Evolutionary conservation across 2,888 invertebrate species (phyloP).

Genomic region (Drosophila lacicola): DNA sequence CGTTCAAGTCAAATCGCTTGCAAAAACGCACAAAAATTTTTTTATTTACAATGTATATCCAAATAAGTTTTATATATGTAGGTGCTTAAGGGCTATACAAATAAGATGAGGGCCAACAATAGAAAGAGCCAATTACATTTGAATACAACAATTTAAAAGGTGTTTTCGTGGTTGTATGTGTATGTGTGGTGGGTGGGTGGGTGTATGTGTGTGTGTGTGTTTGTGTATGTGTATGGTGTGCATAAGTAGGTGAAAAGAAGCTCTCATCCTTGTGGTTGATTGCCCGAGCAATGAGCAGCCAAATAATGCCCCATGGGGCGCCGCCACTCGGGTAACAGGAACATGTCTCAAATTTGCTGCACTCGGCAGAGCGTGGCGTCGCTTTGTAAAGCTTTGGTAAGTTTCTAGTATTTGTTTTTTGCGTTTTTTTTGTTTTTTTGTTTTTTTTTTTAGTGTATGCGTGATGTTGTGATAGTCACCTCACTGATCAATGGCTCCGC

Average conservation of each 20-base stretch:
- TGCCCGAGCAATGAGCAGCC: slow-evolving; percentile 34
- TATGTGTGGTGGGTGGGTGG: slow-evolving; percentile 5
- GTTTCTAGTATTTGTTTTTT: slow-evolving; percentile 36
- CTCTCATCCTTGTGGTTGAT: slow-evolving; percentile 51
- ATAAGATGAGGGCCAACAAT: slow-evolving; percentile 54
- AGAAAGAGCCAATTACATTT: slow-evolving; percentile 58
- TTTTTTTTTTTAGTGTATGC: slow-evolving; percentile 74
- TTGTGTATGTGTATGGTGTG: slow-evolving; percentile 36
- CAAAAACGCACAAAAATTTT: slow-evolving; percentile 56
- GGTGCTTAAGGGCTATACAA: slow-evolving; percentile 54
- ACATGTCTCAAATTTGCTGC: slow-evolving; percentile 23
- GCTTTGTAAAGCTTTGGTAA: slow-evolving; percentile 37
- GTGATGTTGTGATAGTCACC: slow-evolving; percentile 88
- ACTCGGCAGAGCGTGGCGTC: slow-evolving; percentile 20
- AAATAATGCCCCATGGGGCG: slow-evolving; percentile 22
- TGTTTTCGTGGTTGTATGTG: slow-evolving; percentile 19
- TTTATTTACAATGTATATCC: slow-evolving; percentile 68
- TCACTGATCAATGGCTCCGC: slow-evolving; percentile 94
- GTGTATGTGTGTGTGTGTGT: slow-evolving; percentile 15
- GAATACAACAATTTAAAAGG: slow-evolving; percentile 35
- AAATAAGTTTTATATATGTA: slow-evolving; percentile 38
- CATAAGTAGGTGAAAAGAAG: slow-evolving; percentile 47
- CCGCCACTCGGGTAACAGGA: slow-evolving; percentile 23
- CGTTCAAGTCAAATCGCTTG: slow-evolving; percentile 56
- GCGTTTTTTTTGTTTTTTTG: slow-evolving; percentile 33